Evolutionary conservation across 2,888 invertebrate species (phyloP).

Genomic region (Tetrapedia diversipes): DNA sequence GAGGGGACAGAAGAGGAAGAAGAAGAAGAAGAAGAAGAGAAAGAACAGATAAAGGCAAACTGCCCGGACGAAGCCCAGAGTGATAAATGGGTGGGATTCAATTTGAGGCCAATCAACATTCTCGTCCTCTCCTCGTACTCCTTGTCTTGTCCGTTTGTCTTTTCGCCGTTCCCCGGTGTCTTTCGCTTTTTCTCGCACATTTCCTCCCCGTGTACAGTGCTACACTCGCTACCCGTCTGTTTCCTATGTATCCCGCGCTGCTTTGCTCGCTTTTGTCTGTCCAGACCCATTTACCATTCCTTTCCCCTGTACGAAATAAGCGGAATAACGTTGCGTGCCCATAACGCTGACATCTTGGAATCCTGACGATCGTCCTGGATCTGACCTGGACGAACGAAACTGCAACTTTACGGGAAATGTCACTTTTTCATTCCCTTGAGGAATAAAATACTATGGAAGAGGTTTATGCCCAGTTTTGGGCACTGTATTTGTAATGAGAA

Average conservation of each 20-base stretch:
- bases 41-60: too few relatives aligned
- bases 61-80: slow-evolving; percentile 63
- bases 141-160: slow-evolving; percentile 66
- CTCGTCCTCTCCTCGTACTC: slow-evolving; percentile 74
- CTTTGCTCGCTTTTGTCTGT: slow-evolving; percentile 19
- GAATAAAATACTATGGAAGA: too few relatives aligned
- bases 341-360: slow-evolving; percentile 45
- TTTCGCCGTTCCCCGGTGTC: slow-evolving; percentile 65
- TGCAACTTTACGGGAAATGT: slow-evolving; percentile 39
- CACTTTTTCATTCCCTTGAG: not conserved
- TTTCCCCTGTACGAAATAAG: slow-evolving; percentile 42
- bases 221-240: slow-evolving; percentile 18
- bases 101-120: slow-evolving; percentile 82
- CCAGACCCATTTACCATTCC: slow-evolving; percentile 43
- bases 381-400: slow-evolving; percentile 9
- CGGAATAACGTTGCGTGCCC: slow-evolving; percentile 61
- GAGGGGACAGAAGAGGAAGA: not conserved
- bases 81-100: slow-evolving; percentile 81
- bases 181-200: slow-evolving; percentile 72
- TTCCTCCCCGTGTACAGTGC: slow-evolving; percentile 67
- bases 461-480: too few relatives aligned
- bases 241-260: not conserved
- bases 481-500: too few relatives aligned
- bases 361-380: slow-evolving; percentile 33
- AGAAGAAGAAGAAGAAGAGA: slow-evolving; percentile 41